Base-by-base conservation (phyloP, 2,113 vertebrate genomes). In the Seriola rivoliana region DNA sequence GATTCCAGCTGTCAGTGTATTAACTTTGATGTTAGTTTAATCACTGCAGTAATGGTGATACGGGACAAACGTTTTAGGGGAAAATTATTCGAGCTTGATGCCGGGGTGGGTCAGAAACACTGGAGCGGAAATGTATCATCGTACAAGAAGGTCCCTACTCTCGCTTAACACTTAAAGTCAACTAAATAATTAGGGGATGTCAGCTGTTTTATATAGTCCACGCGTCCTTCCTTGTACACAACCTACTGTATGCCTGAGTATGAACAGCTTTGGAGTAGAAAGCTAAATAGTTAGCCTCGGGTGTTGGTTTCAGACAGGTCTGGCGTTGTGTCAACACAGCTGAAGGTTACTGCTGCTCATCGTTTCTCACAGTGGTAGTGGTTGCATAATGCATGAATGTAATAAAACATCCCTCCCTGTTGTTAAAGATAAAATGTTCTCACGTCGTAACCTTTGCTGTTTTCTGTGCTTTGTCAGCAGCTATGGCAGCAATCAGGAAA, bases 401-500 rank as follows among this genome's bases (percentile, higher is more conserved):
- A 76, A 69, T 65, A 36, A 58, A 57, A 55, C 19, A 21, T 6
- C 14, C 52, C 48, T 40, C 55, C 44, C 50, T 50, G 40, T 29
- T 78, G n/a, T 52, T 59, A 32, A 38, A 75, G 57, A 79, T 74
- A 8, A 79, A 46, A 4, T 32, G 16, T 67, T 29, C 14, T 40
- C 40, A 8, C 63, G 10, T 63, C 50, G 17, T 80, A 60, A 77
- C 42, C 38, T 66, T 57, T 76, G 36, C 52, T 57, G 4, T 54
- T 64, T 66, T 76, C 60, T 72, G 2, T 42, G 44, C 74, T 44
- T 59, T 57, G 6, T 67, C 57, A 81, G 71, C 92, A 98, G 98
- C 79, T 66, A 99, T 99, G 98, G 98, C 98, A 93, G 98, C 98
- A 87, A 99, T 99, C 95, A 96, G 98, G 90, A 99, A 99, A 96